Conservation (phyloP, 2,888 invertebrate genomes). For the Hydrotaea cyrtoneurina region DNA sequence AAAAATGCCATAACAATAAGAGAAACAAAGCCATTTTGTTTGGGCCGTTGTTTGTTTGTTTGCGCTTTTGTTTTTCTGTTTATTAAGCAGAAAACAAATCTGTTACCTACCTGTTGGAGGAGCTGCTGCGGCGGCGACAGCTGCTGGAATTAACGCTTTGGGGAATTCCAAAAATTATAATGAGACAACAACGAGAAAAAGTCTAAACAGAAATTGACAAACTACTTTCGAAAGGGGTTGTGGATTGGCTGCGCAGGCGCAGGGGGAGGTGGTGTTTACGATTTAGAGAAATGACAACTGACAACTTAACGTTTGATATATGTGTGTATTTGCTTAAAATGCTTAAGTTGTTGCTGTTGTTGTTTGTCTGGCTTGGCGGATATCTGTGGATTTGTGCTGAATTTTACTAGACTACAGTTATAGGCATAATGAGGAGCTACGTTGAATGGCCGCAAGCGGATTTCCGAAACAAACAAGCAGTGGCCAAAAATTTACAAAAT, state of each 20-base stretch:
- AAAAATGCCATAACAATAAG: constrained; percentile 25
- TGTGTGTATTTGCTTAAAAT: background rate
- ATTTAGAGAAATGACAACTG: background rate
- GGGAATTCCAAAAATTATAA: constrained; percentile 51
- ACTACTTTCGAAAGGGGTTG: constrained; percentile 16
- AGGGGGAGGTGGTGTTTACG: no score
- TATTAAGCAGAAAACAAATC: constrained; percentile 9
- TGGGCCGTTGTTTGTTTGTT: constrained; percentile 2
- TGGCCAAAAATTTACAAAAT: background rate
- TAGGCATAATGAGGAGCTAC: background rate
- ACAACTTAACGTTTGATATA: background rate
- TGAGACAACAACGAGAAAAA: constrained; percentile 24
- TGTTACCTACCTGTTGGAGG: background rate
- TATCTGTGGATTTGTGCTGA: background rate
- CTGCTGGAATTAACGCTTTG: constrained; percentile 44
- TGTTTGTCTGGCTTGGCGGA: background rate
- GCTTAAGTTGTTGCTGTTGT: background rate
- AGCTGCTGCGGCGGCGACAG: background rate
- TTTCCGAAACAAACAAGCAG: background rate
- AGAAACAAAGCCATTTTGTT: background rate
- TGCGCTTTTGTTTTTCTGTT: no score
- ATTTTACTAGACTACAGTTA: background rate
- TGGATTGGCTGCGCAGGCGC: no score
- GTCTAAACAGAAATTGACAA: constrained; percentile 10
- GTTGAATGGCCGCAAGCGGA: background rate